Percentiles rank a stretch among this genome's conserved stretches.
phyloP scores from a whole-genome alignment of 2,113 vertebrate species.

The Colinus virginianus region DNA sequence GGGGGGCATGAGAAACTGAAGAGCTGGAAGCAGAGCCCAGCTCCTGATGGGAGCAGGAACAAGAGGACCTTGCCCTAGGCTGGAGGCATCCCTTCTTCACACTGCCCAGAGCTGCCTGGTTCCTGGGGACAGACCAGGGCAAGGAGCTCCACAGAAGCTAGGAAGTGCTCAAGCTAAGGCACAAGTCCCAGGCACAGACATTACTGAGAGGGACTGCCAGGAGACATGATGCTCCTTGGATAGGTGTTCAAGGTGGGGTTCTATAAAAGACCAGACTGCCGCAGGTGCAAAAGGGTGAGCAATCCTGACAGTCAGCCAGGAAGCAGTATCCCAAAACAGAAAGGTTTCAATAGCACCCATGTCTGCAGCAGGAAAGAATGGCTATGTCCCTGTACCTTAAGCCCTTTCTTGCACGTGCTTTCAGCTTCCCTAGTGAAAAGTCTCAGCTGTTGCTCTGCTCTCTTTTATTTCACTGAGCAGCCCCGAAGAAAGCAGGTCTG shows the following conservation, averaged over 20 bases:
- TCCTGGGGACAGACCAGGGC: background rate
- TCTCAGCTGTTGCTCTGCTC: background rate
- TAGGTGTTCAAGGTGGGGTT: fast-evolving
- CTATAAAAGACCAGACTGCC: background rate
- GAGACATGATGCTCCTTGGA: background rate
- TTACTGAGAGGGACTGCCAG: background rate
- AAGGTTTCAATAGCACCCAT: background rate
- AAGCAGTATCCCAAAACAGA: slow-evolving; percentile 29
- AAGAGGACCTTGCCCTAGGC: background rate
- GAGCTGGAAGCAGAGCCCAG: background rate
- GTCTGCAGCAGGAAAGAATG: background rate
- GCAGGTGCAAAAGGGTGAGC: background rate
- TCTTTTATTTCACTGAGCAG: background rate
- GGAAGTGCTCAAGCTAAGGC: background rate
- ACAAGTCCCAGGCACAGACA: background rate
- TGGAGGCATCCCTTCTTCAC: background rate
- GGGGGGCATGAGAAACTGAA: background rate
- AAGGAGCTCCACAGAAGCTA: background rate
- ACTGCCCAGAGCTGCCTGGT: background rate
- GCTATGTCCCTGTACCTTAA: background rate
- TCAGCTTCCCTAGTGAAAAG: background rate
- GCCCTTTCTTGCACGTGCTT: fast-evolving
- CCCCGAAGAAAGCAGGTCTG: background rate
- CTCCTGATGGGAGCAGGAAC: background rate
- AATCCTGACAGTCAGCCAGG: background rate